phyloP scores from a whole-genome alignment of 2,113 vertebrate species.

The Sinocyclocheilus rhinocerous region DNA sequence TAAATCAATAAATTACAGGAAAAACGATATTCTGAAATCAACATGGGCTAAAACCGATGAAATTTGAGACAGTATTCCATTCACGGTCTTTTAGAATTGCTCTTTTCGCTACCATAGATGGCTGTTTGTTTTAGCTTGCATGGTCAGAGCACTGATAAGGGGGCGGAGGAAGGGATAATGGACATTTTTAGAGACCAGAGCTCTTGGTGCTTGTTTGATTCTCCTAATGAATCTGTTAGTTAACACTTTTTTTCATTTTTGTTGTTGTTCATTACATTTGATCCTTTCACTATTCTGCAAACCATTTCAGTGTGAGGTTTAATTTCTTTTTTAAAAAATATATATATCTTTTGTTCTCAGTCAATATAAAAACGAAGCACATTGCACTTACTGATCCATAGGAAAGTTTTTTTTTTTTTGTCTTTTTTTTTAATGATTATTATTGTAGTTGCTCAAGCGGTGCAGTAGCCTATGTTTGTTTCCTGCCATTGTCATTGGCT shows the following conservation, averaged over 20 bases:
- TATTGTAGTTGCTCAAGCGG: slow-evolving; percentile 81
- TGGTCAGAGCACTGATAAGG: slow-evolving; percentile 75
- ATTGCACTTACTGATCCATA: slow-evolving; percentile 86
- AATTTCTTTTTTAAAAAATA: slow-evolving; percentile 85
- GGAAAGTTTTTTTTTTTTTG: slow-evolving; percentile 77
- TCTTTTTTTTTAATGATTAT: slow-evolving; percentile 77
- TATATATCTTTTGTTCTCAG: slow-evolving; percentile 85
- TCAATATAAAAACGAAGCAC: slow-evolving; percentile 88
- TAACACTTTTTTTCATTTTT: slow-evolving; percentile 57
- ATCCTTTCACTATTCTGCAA: slow-evolving; percentile 77
- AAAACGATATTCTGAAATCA: slow-evolving; percentile 76
- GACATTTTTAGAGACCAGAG: slow-evolving; percentile 74
- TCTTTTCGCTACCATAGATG: slow-evolving; percentile 71
- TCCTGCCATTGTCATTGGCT: slow-evolving; percentile 76
- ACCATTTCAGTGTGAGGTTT: slow-evolving; percentile 83
- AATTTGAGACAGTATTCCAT: slow-evolving; percentile 79
- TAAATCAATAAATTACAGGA: slow-evolving; percentile 80
- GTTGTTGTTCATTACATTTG: slow-evolving; percentile 66
- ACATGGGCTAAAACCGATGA: slow-evolving; percentile 82
- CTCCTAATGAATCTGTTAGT: slow-evolving; percentile 67
- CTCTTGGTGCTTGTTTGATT: slow-evolving; percentile 71
- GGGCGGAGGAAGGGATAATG: slow-evolving; percentile 75
- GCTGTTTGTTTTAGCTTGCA: slow-evolving; percentile 71
- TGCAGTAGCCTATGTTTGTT: slow-evolving; percentile 71
- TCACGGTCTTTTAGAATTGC: slow-evolving; percentile 72